Evolutionary conservation across 2,797 vertebrate genomes (phyloP), one percentile per base, ranked within the genome.

Genomic region (Nyctibius grandis): DNA sequence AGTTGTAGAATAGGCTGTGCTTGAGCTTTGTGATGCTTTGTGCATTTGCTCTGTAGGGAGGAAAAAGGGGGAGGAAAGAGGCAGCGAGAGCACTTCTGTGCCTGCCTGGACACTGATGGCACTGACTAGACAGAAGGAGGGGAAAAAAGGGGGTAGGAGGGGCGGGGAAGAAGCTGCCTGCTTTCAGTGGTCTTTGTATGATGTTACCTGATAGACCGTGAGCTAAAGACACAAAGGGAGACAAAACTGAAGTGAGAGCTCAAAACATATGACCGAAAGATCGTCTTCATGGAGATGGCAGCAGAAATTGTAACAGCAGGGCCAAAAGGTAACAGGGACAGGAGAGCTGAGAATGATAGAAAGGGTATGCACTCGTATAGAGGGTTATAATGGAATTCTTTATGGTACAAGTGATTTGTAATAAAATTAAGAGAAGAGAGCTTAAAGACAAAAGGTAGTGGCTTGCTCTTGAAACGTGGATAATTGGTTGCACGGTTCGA

Each of bases 61-160:
- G 36, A 64, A 59, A 54, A 56, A 61, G 38, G 38, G 72, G 40
- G 42, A 51, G 56, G 75, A 50, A 40, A 6, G 76, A 90, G 60
- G 50, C 56, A 91, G 85, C 47, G 65, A n/a, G 57, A 23, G 7
- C 40, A 34, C 85, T 83, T 81, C 36, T 9, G 11, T 90, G 85
- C 61, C 51, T 93, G 77, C 69, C 73, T 91, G 92, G 85, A 75
- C 47, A 45, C 60, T 77, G 84, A 67, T 80, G 89, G 56, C 75
- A 64, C 74, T 85, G 81, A 54, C 21, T 20, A 80, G 89, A n/a
- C 38, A 57, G 69, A 89, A 51, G 17, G 31, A 26, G 48, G 28
- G n/a, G 15, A 14, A 26, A 14, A 15, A 29, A 23, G 2, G 1
- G 25, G 11, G 34, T 12, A 12, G 70, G 40, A 11, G 34, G 51